Base-by-base conservation (phyloP, 1,140 invertebrate species). In the Zaprionus vittiger region DNA sequence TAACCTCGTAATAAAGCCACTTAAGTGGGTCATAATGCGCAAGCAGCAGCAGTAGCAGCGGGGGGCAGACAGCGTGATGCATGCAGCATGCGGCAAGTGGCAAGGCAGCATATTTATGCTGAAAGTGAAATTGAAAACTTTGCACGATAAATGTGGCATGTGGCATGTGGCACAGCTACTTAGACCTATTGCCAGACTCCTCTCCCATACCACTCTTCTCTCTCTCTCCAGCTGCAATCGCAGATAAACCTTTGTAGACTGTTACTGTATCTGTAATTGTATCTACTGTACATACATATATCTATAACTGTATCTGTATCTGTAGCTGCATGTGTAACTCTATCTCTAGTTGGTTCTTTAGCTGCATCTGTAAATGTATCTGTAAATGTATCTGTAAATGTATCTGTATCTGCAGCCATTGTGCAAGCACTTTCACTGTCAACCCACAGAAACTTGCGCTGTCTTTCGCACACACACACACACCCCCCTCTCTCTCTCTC, bases 21-120 rank as follows among this genome's bases (percentile, higher is more conserved):
- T 91, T 91, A 91, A 91, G 87, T 91, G 87, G 89, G 87, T 91
- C 87, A 91, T 91, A 91, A 91, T 91, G 83, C 81, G 73, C 67
- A 59, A 66, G 55, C 54, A 64, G 65, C 54, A 57, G 60, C 38
- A 47, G 14, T 4, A 1, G 47, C n/a, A 17, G 47, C 22, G 31
- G 44, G 47, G 24, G 38, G 44, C n/a, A 59, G n/a, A 67, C 56
- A 49, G 57, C 47, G 65, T 41, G 44, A 14, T 62, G 59, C 47
- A 61, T 76, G 63, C 31, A 66, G 78, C 37, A 74, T 37, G 52
- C 41, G 67, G 67, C 55, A 83, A 66, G 79, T 76, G 69, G 80
- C 71, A 47, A 76, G 62, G 63, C 70, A 75, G 66, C 80, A 87
- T 89, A 87, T 89, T 89, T 84, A 89, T 90, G 85, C 60, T 90